These are phyloP conservation scores for Pteronotus mesoamericanus DNA, from an alignment of 2,797 vertebrate species.

Conservation along the genomic window DNA sequence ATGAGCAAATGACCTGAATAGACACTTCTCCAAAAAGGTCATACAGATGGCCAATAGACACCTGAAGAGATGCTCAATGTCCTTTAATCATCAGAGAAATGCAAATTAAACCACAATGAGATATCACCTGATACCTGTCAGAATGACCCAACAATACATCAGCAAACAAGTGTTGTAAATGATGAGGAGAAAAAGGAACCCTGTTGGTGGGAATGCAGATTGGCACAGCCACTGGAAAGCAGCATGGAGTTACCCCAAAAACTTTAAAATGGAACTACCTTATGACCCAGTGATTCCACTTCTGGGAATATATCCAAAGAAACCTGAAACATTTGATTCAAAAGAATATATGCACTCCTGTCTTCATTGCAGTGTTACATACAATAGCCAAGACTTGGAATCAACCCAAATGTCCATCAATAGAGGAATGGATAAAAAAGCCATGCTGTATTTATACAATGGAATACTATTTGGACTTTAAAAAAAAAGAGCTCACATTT, in stretches of 20 bases:
- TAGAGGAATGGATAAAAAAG: not conserved
- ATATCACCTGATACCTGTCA: not conserved
- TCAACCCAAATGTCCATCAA: not conserved
- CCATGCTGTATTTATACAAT: not conserved
- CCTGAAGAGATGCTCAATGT: not conserved
- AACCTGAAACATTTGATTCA: not conserved
- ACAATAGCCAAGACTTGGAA: not conserved
- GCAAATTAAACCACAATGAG: not conserved
- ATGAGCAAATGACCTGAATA: not conserved
- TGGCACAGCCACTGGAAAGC: not conserved
- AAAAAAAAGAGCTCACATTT: no score
- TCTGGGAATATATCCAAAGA: not conserved
- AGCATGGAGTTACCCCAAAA: not conserved
- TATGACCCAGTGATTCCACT: not conserved
- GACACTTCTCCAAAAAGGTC: not conserved
- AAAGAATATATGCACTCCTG: not conserved
- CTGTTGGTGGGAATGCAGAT: not conserved
- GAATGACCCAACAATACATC: not conserved
- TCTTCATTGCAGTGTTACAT: not conserved
- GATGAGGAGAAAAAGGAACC: not conserved
- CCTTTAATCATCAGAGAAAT: not conserved
- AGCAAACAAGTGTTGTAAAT: not conserved
- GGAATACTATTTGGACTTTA: not conserved
- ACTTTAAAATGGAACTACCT: not conserved
- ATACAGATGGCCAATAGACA: not conserved